Conservation (phyloP, 2,888 invertebrate genomes). For the Lycia hirtaria region DNA sequence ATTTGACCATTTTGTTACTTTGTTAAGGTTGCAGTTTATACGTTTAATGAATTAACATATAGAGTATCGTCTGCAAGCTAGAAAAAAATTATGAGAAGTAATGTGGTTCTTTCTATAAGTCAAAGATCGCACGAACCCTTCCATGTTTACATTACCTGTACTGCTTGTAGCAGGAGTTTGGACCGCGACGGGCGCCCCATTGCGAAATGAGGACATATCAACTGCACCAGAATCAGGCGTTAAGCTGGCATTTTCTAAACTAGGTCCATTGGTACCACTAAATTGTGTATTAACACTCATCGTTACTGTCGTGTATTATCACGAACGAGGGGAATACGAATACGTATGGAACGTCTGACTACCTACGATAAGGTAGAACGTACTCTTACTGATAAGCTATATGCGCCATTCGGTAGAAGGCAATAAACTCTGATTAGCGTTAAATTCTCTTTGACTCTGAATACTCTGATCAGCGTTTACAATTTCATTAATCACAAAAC, state of each 20-base stretch:
- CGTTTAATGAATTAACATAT: no score
- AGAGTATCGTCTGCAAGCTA: no score
- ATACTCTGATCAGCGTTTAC: neutral
- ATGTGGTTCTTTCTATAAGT: neutral
- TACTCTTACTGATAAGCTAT: slow-evolving; percentile 49
- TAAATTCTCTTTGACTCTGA: neutral
- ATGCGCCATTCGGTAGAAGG: slow-evolving; percentile 35
- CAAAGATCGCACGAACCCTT: slow-evolving; percentile 1
- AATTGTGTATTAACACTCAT: slow-evolving; percentile 70
- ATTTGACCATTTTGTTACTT: no score
- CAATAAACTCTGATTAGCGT: neutral
- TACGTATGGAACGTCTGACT: slow-evolving; percentile 39
- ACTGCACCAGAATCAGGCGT: slow-evolving; percentile 39
- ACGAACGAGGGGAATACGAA: no score
- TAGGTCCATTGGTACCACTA: slow-evolving; percentile 59
- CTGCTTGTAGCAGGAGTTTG: slow-evolving; percentile 10
- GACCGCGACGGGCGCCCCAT: slow-evolving; percentile 57
- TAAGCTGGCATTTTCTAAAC: slow-evolving; percentile 59
- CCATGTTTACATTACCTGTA: neutral
- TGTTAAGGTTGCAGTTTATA: no score
- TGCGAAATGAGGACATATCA: slow-evolving; percentile 57
- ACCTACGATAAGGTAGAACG: slow-evolving; percentile 33
- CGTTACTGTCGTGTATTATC: no score
- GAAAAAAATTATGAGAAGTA: no score
- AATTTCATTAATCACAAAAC: neutral